Evolutionary conservation across 2,888 invertebrate species (phyloP).

Genomic region (Parascotia fuliginaria): DNA sequence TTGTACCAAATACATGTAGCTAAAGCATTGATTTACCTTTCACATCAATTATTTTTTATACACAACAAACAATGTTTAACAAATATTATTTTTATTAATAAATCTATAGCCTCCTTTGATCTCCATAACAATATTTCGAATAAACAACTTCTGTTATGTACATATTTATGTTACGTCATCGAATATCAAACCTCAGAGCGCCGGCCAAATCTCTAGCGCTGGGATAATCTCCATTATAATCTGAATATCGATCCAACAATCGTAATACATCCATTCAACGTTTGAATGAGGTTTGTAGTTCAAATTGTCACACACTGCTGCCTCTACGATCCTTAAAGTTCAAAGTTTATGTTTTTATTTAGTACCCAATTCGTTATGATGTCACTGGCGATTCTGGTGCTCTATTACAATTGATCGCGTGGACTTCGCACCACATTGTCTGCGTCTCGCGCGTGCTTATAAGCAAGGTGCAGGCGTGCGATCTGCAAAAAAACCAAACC

Average conservation of each 20-base stretch:
- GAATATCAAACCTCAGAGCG: conserved; percentile 9
- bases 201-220: conserved; percentile 12
- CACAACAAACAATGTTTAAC: not conserved
- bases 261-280: conserved; percentile 38
- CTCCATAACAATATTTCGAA: too few relatives aligned
- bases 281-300: conserved; percentile 31
- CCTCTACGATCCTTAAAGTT: conserved; percentile 25
- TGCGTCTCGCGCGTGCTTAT: conserved; percentile 33
- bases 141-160: too few relatives aligned
- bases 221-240: conserved; percentile 24
- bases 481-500: not conserved
- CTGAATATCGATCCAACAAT: conserved; percentile 25
- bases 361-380: conserved; percentile 48
- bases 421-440: conserved; percentile 70
- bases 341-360: conserved; percentile 59
- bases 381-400: conserved; percentile 53
- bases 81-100: not conserved
- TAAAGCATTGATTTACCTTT: too few relatives aligned
- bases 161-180: conserved; percentile 3
- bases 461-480: conserved; percentile 35
- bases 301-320: conserved; percentile 28
- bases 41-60: too few relatives aligned
- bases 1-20: too few relatives aligned
- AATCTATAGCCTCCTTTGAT: too few relatives aligned
- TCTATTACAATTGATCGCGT: conserved; percentile 56